Base-by-base conservation (phyloP, 2,797 vertebrate genomes). In the Emydoidea blandingii region DNA sequence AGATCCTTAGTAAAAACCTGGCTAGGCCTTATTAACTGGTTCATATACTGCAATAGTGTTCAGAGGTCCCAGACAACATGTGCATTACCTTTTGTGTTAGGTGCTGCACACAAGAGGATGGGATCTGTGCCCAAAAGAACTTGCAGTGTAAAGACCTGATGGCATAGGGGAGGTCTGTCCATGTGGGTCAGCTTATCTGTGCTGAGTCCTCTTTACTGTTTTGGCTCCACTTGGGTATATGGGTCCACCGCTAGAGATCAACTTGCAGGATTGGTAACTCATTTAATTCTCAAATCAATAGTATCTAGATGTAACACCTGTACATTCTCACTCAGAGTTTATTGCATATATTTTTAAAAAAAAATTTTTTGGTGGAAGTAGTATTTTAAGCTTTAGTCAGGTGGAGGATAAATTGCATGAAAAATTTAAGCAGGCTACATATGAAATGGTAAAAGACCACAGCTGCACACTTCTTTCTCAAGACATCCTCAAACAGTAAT, bases 61-160 rank as follows among this genome's bases (percentile, higher is more conserved):
- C 18, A 37, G 18, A 68, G 19, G n/a, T 72, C 65, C n/a, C 65
- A 37, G n/a, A 23, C 5, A 68, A 68, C 4, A 23, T 6, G n/a
- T 68, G 16, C 34, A 19, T 68, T 68, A n/a, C 34, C 19, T 72
- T 72, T 23, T 72, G 65, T 72, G 65, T 37, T 72, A 23, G n/a
- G 10, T 21, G 18, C 65, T 68, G 25, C 4, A 0, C 79, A 1
- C 6, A 27, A 12, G 47, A 49, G 1, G 12, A 8, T 78, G n/a
- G 12, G 8, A 15, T 94, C 95, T 86, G 25, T 72, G 65, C n/a
- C 65, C n/a, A 72, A 18, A 41, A 19, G 62, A 72, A 37, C 65
- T 72, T 41, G 65, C n/a, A 41, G 10, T 37, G 11, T 41, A 72
- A 21, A 72, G 18, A 8, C n/a, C n/a, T 41, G n/a, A 72, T 23